Evolutionary conservation across 2,113 vertebrate genomes (phyloP), one percentile per base, ranked within the genome.

Genomic region (Orcinus orca): DNA sequence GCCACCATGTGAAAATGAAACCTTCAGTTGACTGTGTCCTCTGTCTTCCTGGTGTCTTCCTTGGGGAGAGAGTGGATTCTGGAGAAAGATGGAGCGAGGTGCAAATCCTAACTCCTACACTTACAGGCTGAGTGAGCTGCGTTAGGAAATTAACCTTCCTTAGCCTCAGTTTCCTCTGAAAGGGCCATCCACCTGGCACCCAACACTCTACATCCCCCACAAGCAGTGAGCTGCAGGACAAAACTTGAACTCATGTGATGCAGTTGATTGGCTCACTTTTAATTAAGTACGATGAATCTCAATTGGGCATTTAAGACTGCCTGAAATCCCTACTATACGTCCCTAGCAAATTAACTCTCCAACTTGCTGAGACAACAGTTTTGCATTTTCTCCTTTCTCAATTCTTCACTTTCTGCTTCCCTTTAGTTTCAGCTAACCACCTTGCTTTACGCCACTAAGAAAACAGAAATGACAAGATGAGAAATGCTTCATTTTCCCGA

Each of bases 371-470:
- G 58, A 65, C 17, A 60, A 29, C 21, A 65, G 18, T 44, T 80
- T 95, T 70, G 58, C 18, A 23, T 84, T 93, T 93, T 62, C 29
- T 68, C n/a, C 41, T 86, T 97, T 94, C 29, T 84, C 36, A 84
- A 29, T 70, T 80, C 70, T 62, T 96, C 21, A 25, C 23, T 88
- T 6, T 68, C n/a, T 96, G 62, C 29, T 68, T 93, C 74, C 38
- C 68, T 86, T 84, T 38, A 44, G n/a, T 93, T 90, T 90, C 82
- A 74, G 62, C 25, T 60, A 70, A 70, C 53, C 38, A 41, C 21
- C 33, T 67, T 63, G 18, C 44, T 93, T 92, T 89, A 53, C 55
- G 82, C 86, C n/a, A 38, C 86, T 85, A 60, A 90, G 86, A 94
- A 70, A 70, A 71, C 0, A 80, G 88, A 74, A 85, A 79, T 82